Evolutionary conservation across 2,797 vertebrate species (phyloP), one percentile per base, ranked within the genome.

Genomic region (Pelodytes ibericus): DNA sequence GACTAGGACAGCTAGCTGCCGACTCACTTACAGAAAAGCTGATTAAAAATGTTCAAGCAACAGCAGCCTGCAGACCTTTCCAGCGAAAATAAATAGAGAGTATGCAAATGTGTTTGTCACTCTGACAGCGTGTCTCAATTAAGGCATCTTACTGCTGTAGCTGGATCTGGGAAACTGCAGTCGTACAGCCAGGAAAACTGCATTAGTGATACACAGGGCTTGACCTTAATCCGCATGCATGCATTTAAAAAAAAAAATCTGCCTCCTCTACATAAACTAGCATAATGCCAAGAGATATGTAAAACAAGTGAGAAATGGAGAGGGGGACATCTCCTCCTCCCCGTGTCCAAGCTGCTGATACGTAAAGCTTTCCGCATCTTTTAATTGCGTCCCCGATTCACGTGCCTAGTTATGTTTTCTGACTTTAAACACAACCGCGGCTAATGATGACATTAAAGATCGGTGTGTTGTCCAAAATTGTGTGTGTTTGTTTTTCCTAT

Each of bases 71-170:
- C 86, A 89, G 92, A 91, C 90, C 90, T 89, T 88, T 90, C 90
- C 85, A 84, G 85, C 75, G 83, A 91, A 91, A 92, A 92, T 93
- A 94, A 94, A 94, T 92, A 95, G 93, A 91, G 88, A 82, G 85
- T 93, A 97, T 96, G 95, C 94, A 97, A 97, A 97, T 97, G 92
- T 95, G 91, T 95, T 95, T 97, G 95, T 97, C 95, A 95, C 94
- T 95, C 89, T 97, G 96, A 98, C 96, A 96, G 93, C 90, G 92
- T 89, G 94, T 98, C 96, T 98, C 95, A 97, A 97, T 97, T 98
- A 98, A 93, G 91, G 91, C 85, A 84, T 86, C 90, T 89, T 68
- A 74, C 80, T 88, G 90, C 90, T 85, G 87, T 88, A 88, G 87
- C 82, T 82, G 91, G 89, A 90, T 90, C n/a, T 89, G 86, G 82